Evolutionary conservation across 2,113 vertebrate species (phyloP).

Genomic region (Opisthocomus hoazin): DNA sequence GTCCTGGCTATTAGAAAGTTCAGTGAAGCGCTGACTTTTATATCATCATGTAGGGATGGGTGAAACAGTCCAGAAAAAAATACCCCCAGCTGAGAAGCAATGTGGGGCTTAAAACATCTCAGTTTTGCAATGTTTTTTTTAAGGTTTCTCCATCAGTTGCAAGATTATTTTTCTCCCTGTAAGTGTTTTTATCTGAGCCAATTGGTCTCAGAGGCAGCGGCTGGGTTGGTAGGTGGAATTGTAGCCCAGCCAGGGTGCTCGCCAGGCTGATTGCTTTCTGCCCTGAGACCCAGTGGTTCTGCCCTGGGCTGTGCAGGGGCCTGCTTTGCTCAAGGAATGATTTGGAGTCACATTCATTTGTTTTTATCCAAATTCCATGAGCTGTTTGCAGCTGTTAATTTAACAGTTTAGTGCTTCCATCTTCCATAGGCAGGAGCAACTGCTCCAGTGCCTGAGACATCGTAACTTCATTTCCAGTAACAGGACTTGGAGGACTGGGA

Average conservation of each 20-base stretch:
- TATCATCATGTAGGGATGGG: conserved; percentile 52
- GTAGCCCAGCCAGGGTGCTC: background rate
- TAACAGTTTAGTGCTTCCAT: conserved; percentile 53
- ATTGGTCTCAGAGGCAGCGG: background rate
- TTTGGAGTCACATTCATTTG: background rate
- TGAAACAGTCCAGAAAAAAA: conserved; percentile 67
- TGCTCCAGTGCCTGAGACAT: background rate
- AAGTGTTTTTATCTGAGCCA: background rate
- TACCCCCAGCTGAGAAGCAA: conserved; percentile 2
- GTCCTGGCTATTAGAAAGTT: conserved; percentile 70
- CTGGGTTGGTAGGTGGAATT: background rate
- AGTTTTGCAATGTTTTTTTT: background rate
- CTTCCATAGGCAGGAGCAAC: conserved; percentile 13
- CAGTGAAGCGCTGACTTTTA: conserved; percentile 69
- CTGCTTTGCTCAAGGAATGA: background rate
- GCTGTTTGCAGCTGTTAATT: conserved; percentile 53
- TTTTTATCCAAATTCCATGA: background rate
- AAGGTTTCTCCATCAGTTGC: conserved; percentile 40
- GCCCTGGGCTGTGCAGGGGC: background rate
- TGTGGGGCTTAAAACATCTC: background rate
- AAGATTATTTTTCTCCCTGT: background rate
- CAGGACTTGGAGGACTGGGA: conserved; percentile 17
- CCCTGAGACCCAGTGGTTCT: background rate
- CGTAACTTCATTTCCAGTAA: conserved; percentile 28
- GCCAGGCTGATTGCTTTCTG: conserved; percentile 6